Base-by-base conservation (phyloP, 2,113 vertebrate species). In the Tichodroma muraria region DNA sequence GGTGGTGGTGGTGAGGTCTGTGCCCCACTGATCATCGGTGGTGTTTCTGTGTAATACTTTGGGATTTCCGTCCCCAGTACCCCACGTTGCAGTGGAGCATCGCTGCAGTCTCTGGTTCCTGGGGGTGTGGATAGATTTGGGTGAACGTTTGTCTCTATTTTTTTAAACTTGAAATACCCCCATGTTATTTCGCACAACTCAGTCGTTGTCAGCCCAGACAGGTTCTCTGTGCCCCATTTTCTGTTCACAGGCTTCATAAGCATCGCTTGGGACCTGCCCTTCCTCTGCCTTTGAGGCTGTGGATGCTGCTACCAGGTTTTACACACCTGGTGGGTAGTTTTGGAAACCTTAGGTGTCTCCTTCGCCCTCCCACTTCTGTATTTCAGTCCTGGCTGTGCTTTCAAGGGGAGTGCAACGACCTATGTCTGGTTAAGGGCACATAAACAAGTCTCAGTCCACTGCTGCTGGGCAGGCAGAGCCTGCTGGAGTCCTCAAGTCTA, bases 281-380 rank as follows among this genome's bases (percentile, higher is more conserved):
- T 56, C 11, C n/a, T 19, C 71, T 91, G 17, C 37, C 23, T 57
- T 53, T 61, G 72, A 59, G 45, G 31, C 28, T 73, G 19, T 61
- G 28, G 72, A n/a, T 80, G 71, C 22, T 77, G 72, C 47, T 75
- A 4, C 63, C 22, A n/a, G 4, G 1, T 87, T 19, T 63, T 28
- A 15, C 9, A 3, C 1, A 1, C 33, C 15, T 47, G 24, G 19
- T 15, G 9, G 1, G 6, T 14, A 33, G 37, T 54, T 87, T 33
- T 65, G n/a, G 49, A 57, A 57, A 40, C 13, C n/a, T 42, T 28
- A 11, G 24, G 19, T 80, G 42, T 53, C 27, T 86, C 38, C 83
- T 68, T 22, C 2, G 4, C 22, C 10, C 24, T 78, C 11, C 45
- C 21, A 6, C 40, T 65, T 22, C 61, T 57, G 44, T 49, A 47